A percentile compares a stretch with the other conserved stretches of the same genome.
phyloP scores from a whole-genome alignment of 1,140 invertebrate genomes.

The Eufriesea mexicana region DNA sequence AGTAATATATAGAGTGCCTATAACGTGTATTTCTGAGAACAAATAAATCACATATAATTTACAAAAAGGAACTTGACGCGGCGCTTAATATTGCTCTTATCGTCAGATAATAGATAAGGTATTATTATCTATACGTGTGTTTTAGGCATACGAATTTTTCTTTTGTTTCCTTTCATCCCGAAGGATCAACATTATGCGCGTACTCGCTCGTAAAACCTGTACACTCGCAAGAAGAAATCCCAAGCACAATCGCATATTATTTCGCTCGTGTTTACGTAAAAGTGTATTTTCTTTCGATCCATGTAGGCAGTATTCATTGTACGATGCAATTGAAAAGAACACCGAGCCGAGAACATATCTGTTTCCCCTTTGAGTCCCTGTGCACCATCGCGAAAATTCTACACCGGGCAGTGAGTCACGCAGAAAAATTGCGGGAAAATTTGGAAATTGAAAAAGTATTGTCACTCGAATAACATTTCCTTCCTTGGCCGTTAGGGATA shows the following conservation, averaged over 20 bases:
- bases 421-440: slow-evolving; percentile 26
- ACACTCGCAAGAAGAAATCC: slow-evolving; percentile 8
- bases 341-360: background rate
- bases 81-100: slow-evolving; percentile 52
- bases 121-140: slow-evolving; percentile 39
- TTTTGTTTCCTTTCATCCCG: background rate
- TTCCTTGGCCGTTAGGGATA: background rate
- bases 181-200: slow-evolving; percentile 23
- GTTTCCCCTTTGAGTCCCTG: background rate
- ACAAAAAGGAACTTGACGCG: slow-evolving; percentile 61
- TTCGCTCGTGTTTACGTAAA: background rate
- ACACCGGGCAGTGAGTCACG: slow-evolving; percentile 39
- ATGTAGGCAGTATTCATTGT: slow-evolving; percentile 20
- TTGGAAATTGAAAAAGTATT: slow-evolving; percentile 6
- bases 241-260: background rate
- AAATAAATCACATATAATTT: slow-evolving; percentile 60
- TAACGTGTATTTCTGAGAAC: slow-evolving; percentile 59
- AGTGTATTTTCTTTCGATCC: background rate
- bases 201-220: background rate
- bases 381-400: background rate
- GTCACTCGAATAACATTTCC: background rate
- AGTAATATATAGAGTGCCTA: slow-evolving; percentile 50
- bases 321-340: background rate
- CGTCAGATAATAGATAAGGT: slow-evolving; percentile 42
- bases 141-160: slow-evolving; percentile 22